Conservation (phyloP, 2,888 invertebrate genomes). For the Diarsia mendica region DNA sequence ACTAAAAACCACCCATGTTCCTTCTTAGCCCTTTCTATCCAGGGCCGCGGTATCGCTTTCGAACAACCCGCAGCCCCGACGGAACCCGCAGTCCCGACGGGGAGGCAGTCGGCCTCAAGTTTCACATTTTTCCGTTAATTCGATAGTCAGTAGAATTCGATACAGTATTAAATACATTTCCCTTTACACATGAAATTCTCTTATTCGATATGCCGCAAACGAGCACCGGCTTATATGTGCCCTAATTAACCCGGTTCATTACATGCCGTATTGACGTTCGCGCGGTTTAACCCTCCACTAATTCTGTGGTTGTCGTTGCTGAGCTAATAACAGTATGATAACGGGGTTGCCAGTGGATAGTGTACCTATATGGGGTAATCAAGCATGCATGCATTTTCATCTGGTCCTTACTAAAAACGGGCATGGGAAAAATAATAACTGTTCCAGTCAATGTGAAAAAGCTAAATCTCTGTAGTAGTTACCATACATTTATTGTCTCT, state of each 20-base stretch:
- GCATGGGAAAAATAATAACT: too few species aligned
- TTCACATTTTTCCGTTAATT: background rate
- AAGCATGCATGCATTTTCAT: background rate
- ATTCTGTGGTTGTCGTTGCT: conserved; percentile 47
- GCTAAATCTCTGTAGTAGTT: too few species aligned
- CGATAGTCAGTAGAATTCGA: background rate
- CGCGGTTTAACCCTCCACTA: conserved; percentile 53
- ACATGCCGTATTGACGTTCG: conserved; percentile 61
- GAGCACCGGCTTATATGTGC: conserved; percentile 61
- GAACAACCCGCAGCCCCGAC: too few species aligned
- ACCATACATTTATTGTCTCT: too few species aligned
- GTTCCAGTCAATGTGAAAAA: too few species aligned
- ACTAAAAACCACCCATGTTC: too few species aligned
- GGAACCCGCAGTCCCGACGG: too few species aligned
- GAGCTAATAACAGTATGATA: conserved; percentile 41
- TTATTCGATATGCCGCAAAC: conserved; percentile 55
- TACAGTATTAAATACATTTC: conserved; percentile 11
- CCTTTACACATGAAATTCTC: conserved; percentile 3
- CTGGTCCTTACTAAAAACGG: too few species aligned
- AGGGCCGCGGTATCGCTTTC: too few species aligned
- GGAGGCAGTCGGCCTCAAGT: too few species aligned
- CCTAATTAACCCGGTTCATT: conserved; percentile 68
- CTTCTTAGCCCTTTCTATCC: too few species aligned
- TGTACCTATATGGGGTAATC: conserved; percentile 1
- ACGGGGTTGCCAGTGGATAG: conserved; percentile 15